These are phyloP conservation scores for Furcifer pardalis DNA, from an alignment of 2,797 vertebrate species.

Conservation along the genomic window DNA sequence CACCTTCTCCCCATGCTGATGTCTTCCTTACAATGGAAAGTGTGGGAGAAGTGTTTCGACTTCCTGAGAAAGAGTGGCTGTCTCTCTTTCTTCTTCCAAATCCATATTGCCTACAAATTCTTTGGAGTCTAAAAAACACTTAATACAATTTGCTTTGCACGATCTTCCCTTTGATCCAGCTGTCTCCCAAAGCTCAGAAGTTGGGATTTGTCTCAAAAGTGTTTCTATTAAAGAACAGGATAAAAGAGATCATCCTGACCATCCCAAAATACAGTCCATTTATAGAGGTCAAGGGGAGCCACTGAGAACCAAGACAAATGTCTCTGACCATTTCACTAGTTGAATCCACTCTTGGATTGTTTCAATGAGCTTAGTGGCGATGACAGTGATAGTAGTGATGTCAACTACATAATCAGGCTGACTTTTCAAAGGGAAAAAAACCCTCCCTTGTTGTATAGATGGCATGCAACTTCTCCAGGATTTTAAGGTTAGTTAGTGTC, in stretches of 20 bases:
- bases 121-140: neutral
- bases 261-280: no score
- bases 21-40: no score
- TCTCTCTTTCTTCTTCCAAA: no score
- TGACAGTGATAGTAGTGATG: no score
- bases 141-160: neutral
- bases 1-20: no score
- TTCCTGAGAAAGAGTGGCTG: no score
- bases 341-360: neutral
- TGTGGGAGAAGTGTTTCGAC: no score
- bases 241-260: no score
- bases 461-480: slow-evolving; percentile 1
- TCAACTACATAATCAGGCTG: neutral
- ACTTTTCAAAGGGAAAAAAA: neutral
- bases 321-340: neutral
- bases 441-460: neutral
- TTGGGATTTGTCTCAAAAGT: neutral
- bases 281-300: neutral
- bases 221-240: neutral
- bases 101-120: neutral
- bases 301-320: neutral
- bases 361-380: neutral
- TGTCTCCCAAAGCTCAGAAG: neutral
- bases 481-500: slow-evolving; percentile 66
- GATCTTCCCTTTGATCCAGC: neutral